Conservation (phyloP, 1,140 invertebrate genomes). For the Tyrophagus putrescentiae region DNA sequence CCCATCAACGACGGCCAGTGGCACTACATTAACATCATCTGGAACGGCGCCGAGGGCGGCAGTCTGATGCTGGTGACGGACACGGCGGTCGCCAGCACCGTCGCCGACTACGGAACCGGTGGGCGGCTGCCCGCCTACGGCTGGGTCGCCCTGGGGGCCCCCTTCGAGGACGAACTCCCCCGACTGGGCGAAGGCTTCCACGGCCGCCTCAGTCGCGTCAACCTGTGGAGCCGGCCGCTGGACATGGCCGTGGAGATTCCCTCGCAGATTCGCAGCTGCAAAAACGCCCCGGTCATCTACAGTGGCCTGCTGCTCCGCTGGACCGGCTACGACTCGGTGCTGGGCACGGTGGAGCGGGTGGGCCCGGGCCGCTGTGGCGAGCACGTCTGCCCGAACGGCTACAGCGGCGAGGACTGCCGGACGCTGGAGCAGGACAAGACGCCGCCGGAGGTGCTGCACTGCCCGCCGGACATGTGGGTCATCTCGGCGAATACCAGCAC, state of each 20-base stretch:
- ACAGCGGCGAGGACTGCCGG: slow-evolving; percentile 63
- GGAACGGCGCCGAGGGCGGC: slow-evolving; percentile 60
- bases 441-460: slow-evolving; percentile 68
- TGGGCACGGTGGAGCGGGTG: slow-evolving; percentile 73
- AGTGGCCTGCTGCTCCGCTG: slow-evolving; percentile 69
- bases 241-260: slow-evolving; percentile 85
- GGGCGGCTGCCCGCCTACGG: slow-evolving; percentile 43
- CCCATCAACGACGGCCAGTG: slow-evolving; percentile 89
- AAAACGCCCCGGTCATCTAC: slow-evolving; percentile 76
- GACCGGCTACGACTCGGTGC: slow-evolving; percentile 74
- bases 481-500: slow-evolving; percentile 79
- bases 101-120: slow-evolving; percentile 21
- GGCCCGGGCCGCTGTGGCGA: slow-evolving; percentile 82
- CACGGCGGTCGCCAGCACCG: slow-evolving; percentile 68
- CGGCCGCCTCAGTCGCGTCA: slow-evolving; percentile 81
- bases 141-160: slow-evolving; percentile 81
- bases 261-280: slow-evolving; percentile 43
- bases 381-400: slow-evolving; percentile 65
- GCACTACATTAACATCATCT: slow-evolving; percentile 87
- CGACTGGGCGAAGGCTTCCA: slow-evolving; percentile 74
- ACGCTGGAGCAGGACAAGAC: slow-evolving; percentile 66
- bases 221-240: slow-evolving; percentile 77
- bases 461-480: slow-evolving; percentile 65
- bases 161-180: slow-evolving; percentile 48
- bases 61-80: slow-evolving; percentile 75